Base-by-base conservation (phyloP, 2,797 vertebrate species). In the Manis javanica region DNA sequence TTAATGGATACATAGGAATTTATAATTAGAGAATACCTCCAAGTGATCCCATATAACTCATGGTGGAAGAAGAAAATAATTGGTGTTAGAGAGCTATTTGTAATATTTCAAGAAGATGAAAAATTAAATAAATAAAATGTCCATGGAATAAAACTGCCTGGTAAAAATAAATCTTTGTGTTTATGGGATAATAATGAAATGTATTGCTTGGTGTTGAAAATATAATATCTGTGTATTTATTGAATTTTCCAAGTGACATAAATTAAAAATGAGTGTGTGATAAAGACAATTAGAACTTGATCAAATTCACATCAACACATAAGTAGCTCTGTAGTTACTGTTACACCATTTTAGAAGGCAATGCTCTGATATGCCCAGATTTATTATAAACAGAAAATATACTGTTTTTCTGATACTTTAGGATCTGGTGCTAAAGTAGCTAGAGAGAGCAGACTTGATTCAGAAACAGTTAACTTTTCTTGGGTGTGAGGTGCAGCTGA, bases 331-430 rank as follows among this genome's bases (percentile, higher is more conserved):
- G 29, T 71, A 91, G n/a, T 84, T 55, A 90, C 15, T 95, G 68
- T 18, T 95, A 97, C 95, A 75, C 51, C 78, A 93, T 95, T 96
- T n/a, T 96, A 96, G 87, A 83, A 90, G 83, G 29, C 59, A 94
- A 55, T 92, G 39, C 0, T 69, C 31, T 75, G 46, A 81, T 94
- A 97, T 87, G 69, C 13, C 82, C 51, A 94, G 69, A 96, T 83
- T 96, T 97, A 97, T 63, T 95, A 93, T 94, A 92, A 97, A 53
- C 18, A 97, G 23, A 0, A 96, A 94, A 55, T 88, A 91, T 31
- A 21, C 46, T 66, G 24, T 94, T 78, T 55, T 86, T 63, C 57
- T 95, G 69, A 39, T 94, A 39, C 87, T 96, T 29, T 37, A 92
- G 46, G 79, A 93, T 29, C 51, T 86, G 51, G 49, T 61, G 31